Evolutionary conservation across 2,888 invertebrate genomes (phyloP), one percentile per base, ranked within the genome.

Genomic region (Caradrina kadenii): DNA sequence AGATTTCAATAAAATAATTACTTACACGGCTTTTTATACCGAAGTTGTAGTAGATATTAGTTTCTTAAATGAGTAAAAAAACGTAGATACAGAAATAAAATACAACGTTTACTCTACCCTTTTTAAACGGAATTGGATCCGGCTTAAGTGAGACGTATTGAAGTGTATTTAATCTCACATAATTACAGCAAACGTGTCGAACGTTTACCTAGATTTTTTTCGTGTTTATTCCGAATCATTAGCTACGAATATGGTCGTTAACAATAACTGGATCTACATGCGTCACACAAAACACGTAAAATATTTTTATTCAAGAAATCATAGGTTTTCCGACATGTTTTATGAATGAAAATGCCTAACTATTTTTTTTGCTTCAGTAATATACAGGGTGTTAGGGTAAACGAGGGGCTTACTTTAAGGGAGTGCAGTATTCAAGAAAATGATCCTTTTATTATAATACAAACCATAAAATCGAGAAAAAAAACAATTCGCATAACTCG

Each of bases 121-220:
- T 39, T 35, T 31, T 56, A 10, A 21, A 52, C 15, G 59, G 50
- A 5, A 31, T 53, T n/a, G 39, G 0, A 77, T 59, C 62, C 54
- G 31, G 53, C 49, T 76, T 52, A 45, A 76, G 21, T 22, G n/a
- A 31, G 19, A 17, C 50, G 56, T 22, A 73, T 42, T 49, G 31
- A 35, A 55, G 54, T 53, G 17, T 45, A 56, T 52, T 59, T 54
- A 58, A 74, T 53, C 26, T 39, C 48, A 52, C 26, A 13, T 52
- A 59, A 21, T 54, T 64, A 42, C 50, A 52, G n/a, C 13, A 68
- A 48, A 56, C 58, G 35, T 69, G n/a, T n/a, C n/a, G n/a, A n/a
- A n/a, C n/a, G n/a, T 69, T 22, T n/a, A 45, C 66, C 56, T 48
- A 19, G 0, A 45, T 58, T 49, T 65, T 22, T 22, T 21, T 45